phyloP scores from a whole-genome alignment of 64 coral and sea anemone species.

The Montipora efflorescens region DNA sequence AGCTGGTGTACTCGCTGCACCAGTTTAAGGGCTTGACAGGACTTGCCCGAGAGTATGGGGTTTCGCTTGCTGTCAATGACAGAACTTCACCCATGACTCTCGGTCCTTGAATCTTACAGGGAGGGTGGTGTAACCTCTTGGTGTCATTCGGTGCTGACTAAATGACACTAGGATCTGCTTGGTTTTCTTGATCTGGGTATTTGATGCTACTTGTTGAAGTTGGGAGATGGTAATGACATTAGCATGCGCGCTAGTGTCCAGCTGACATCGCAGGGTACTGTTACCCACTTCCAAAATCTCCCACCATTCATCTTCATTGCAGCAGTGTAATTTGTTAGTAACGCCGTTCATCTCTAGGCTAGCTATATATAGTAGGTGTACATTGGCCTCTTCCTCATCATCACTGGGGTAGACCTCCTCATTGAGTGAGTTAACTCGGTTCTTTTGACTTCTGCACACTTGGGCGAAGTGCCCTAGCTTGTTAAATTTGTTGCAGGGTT shows the following conservation, averaged over 20 bases:
- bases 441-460: conserved; percentile 49
- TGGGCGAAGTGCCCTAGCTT: conserved; percentile 38
- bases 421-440: not conserved
- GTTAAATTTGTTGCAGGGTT: conserved; percentile 28
- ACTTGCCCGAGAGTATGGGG: conserved; percentile 41
- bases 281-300: conserved; percentile 26
- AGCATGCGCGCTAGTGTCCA: conserved; percentile 18
- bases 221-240: conserved; percentile 23
- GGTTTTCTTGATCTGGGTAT: conserved; percentile 26
- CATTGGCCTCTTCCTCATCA: conserved; percentile 25
- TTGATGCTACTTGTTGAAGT: conserved; percentile 29
- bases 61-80: conserved; percentile 27
- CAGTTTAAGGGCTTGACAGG: conserved; percentile 45
- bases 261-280: not conserved
- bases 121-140: conserved; percentile 2
- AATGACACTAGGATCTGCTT: conserved; percentile 56
- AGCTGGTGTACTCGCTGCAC: not conserved
- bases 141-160: conserved; percentile 40
- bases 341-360: conserved; percentile 18
- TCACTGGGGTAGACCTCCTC: not conserved
- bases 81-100: conserved; percentile 25
- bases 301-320: conserved; percentile 30
- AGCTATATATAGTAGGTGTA: conserved; percentile 20
- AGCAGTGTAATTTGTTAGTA: not conserved
- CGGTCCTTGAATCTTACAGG: conserved; percentile 3